phyloP scores from a whole-genome alignment of 1,140 invertebrate species.

The Cotesia chilonis region DNA sequence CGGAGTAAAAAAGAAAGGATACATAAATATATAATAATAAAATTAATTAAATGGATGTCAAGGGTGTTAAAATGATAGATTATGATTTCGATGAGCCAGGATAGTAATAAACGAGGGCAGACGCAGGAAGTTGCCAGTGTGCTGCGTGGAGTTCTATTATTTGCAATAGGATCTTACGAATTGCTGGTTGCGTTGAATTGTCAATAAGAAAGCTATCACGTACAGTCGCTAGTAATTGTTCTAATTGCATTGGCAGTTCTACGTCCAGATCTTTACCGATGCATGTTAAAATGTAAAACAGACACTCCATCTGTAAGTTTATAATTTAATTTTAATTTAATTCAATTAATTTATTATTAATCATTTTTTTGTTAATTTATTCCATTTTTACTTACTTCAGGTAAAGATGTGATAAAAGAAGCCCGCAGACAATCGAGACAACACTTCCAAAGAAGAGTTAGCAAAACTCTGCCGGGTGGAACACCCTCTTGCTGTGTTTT shows the following conservation, averaged over 20 bases:
- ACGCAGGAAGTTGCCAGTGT: slow-evolving; percentile 86
- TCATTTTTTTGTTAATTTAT: too few species aligned
- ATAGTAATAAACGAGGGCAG: slow-evolving; percentile 90
- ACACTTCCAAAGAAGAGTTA: slow-evolving; percentile 83
- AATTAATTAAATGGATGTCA: background rate
- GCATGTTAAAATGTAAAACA: slow-evolving; percentile 87
- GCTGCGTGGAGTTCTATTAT: slow-evolving; percentile 88
- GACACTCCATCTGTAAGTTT: slow-evolving; percentile 76
- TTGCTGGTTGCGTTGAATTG: slow-evolving; percentile 70
- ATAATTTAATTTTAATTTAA: slow-evolving; percentile 39
- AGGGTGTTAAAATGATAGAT: background rate
- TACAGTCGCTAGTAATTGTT: slow-evolving; percentile 78
- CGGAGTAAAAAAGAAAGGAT: too few species aligned
- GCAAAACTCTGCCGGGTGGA: slow-evolving; percentile 76
- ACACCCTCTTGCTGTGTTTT: slow-evolving; percentile 74
- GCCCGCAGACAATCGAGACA: slow-evolving; percentile 83
- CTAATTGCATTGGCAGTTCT: slow-evolving; percentile 81
- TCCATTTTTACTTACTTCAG: slow-evolving; percentile 70
- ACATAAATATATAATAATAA: background rate
- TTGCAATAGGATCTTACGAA: slow-evolving; percentile 84
- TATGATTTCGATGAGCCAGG: slow-evolving; percentile 65
- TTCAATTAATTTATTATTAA: background rate
- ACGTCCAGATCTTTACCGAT: slow-evolving; percentile 85
- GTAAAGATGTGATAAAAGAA: slow-evolving; percentile 76
- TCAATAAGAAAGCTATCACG: slow-evolving; percentile 84